These are phyloP conservation scores for Petroica traversi DNA, from an alignment of 2,113 vertebrate genomes.

Conservation along the genomic window DNA sequence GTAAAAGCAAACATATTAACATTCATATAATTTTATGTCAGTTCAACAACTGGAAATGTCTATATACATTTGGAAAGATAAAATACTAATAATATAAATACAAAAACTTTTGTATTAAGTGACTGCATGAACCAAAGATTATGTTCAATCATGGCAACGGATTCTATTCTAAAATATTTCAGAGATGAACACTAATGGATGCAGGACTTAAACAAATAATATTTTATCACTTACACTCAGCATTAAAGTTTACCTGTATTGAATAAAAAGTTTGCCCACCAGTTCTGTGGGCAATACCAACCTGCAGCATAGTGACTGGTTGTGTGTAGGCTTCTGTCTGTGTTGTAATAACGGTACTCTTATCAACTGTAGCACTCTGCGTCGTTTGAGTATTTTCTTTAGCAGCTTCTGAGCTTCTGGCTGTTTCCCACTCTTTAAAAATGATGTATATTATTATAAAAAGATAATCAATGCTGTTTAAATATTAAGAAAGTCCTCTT, in stretches of 20 bases:
- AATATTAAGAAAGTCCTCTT: background rate
- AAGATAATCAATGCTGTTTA: background rate
- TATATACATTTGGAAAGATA: background rate
- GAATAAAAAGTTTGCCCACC: background rate
- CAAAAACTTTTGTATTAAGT: background rate
- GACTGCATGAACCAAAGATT: background rate
- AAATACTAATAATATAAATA: background rate
- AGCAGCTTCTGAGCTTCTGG: constrained; percentile 83
- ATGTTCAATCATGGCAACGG: background rate
- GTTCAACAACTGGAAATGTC: background rate
- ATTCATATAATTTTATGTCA: background rate
- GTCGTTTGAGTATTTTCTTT: constrained; percentile 75
- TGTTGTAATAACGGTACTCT: constrained; percentile 76
- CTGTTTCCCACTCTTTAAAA: constrained; percentile 90
- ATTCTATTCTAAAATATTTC: background rate
- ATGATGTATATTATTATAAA: background rate
- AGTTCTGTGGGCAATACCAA: constrained; percentile 51
- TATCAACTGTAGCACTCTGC: constrained; percentile 75
- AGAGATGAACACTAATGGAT: background rate
- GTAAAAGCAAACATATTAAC: background rate
- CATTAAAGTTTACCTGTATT: background rate
- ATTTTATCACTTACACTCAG: background rate
- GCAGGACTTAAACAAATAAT: background rate
- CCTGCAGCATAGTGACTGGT: constrained; percentile 95
- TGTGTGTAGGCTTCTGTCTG: constrained; percentile 89